phyloP scores from a whole-genome alignment of 2,888 invertebrate species.

The Chloromyia formosa region DNA sequence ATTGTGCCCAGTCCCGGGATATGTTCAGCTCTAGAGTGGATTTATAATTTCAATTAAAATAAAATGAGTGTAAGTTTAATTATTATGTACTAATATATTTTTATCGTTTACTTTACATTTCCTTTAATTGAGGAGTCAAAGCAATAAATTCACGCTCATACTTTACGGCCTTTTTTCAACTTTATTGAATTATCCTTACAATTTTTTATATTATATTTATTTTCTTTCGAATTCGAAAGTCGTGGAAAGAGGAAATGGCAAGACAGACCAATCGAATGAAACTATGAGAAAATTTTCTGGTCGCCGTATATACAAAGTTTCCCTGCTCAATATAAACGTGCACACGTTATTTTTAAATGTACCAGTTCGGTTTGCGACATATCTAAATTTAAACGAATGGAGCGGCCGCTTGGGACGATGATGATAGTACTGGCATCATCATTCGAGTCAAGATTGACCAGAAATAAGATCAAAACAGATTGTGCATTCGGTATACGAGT shows the following conservation, averaged over 20 bases:
- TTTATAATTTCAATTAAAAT: constrained; percentile 42
- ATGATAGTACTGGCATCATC: constrained; percentile 28
- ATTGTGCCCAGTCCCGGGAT: constrained; percentile 43
- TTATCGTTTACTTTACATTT: no score
- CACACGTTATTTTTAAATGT: constrained; percentile 32
- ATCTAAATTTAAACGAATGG: constrained; percentile 33
- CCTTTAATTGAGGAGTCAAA: no score
- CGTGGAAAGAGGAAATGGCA: no score
- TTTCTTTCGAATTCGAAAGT: no score
- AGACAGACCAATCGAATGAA: no score
- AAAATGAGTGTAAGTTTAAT: constrained; percentile 46
- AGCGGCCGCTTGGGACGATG: constrained; percentile 17
- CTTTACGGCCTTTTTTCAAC: no score
- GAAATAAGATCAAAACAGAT: not conserved
- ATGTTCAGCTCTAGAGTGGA: constrained; percentile 41
- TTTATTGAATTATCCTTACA: no score
- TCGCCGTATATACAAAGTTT: no score
- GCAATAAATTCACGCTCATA: no score
- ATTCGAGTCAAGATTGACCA: not conserved
- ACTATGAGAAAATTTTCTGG: no score
- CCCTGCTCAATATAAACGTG: not conserved
- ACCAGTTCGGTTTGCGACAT: constrained; percentile 39
- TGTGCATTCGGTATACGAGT: constrained; percentile 15
- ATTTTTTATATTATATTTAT: no score
- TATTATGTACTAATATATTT: no score